Conservation (phyloP, 2,888 invertebrate genomes). For the Cetonia aurata region DNA sequence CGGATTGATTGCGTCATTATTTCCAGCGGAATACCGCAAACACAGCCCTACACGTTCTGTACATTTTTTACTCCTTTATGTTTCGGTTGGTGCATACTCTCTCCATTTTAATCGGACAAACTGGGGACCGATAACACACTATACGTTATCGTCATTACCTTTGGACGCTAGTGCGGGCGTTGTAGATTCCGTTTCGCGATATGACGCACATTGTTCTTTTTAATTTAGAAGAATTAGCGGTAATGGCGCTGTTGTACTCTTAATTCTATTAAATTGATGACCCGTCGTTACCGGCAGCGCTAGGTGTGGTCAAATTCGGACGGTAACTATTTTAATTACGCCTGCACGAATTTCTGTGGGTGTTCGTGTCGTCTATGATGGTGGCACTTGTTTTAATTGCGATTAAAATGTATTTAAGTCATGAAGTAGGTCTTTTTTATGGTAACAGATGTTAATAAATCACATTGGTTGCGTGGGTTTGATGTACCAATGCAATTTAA, state of each 20-base stretch:
- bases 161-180: constrained; percentile 6
- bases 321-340: constrained; percentile 26
- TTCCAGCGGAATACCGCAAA: constrained; percentile 30
- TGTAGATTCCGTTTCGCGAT: constrained; percentile 36
- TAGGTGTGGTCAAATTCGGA: constrained; percentile 18
- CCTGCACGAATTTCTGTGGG: background rate
- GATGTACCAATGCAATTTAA: too few species aligned
- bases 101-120: constrained; percentile 7
- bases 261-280: constrained; percentile 38
- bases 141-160: constrained; percentile 27
- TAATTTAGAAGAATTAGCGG: constrained; percentile 39
- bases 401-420: constrained; percentile 8
- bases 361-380: background rate
- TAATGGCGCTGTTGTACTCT: constrained; percentile 30
- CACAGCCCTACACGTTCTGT: constrained; percentile 3
- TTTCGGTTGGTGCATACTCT: constrained; percentile 4
- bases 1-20: constrained; percentile 46
- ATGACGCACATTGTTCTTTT: constrained; percentile 30
- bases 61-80: constrained; percentile 15
- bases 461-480: too few species aligned
- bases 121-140: constrained; percentile 30
- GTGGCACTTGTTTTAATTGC: constrained; percentile 17
- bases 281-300: constrained; percentile 9
- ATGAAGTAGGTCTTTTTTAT: too few species aligned
- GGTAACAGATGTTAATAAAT: too few species aligned